Evolutionary conservation across 2,113 vertebrate species (phyloP).

Genomic region (Melanerpes formicivorus): DNA sequence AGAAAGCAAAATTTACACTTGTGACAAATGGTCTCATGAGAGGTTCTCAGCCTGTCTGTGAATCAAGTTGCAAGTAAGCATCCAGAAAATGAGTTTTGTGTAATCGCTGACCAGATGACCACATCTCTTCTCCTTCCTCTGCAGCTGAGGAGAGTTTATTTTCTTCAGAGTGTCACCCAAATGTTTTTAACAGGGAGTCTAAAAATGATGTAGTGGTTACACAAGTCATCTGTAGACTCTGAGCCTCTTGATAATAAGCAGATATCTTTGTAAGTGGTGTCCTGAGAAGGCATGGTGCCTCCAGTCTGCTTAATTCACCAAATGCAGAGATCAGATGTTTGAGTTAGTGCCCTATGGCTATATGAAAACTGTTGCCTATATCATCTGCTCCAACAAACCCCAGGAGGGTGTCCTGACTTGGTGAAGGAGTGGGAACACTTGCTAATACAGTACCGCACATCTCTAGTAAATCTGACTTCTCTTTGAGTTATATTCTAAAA

Average conservation of each 20-base stretch:
- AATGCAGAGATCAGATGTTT: not conserved
- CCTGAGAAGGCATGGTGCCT: not conserved
- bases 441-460: not conserved
- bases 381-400: not conserved
- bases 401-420: not conserved
- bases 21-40: not conserved
- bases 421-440: not conserved
- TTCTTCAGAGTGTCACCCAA: not conserved
- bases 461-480: not conserved
- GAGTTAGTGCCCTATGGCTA: not conserved
- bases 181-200: not conserved
- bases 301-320: not conserved
- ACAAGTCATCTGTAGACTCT: not conserved
- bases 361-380: not conserved
- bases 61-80: not conserved
- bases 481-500: not conserved
- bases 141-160: not conserved
- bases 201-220: not conserved
- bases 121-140: not conserved
- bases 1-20: not conserved
- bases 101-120: not conserved
- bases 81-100: not conserved
- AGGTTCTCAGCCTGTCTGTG: not conserved
- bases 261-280: not conserved
- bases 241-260: not conserved